Evolutionary conservation across 2,888 invertebrate genomes (phyloP), one percentile per base, ranked within the genome.

Genomic region (Agonopterix heracliana): DNA sequence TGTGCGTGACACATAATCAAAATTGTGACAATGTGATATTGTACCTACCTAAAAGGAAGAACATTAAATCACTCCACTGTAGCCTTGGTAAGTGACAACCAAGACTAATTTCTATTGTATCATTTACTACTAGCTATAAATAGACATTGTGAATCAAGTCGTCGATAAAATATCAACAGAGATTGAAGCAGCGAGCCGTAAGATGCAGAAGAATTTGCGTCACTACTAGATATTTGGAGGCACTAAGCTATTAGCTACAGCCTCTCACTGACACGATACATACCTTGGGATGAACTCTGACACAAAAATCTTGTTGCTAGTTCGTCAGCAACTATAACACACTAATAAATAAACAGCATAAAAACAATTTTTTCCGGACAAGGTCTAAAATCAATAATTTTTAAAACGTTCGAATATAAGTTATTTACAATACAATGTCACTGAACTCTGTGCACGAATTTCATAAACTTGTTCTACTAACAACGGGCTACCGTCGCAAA

Each of bases 321-420:
- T 61, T 69, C 66, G 71, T 70, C 73, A 69, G 70, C 73, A 72
- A 73, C 68, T 69, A 68, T 68, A 72, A 65, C 59, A 64, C 76
- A 78, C 77, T 81, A 79, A 69, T 81, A 79, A 78, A 80, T 80
- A 77, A 81, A 82, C 81, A 76, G 79, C 83, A 82, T 83, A 68
- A 73, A 81, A 76, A 79, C 77, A 78, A 74, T 71, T 61, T 74
- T 69, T 60, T 26, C 26, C 63, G 70, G 68, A 66, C 71, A 69
- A 74, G 75, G 70, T 73, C 67, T 74, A 82, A 81, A 85, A 87
- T 87, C 87, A 79, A 87, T 86, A 85, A 66, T 67, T 66, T 26
- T 63, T 63, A 63, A 71, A 78, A 71, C 64, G 71, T 79, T 66
- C 65, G 73, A 71, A 11, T 72, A 71, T 71, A 76, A 75, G 75